These are phyloP conservation scores for Melanaphis sacchari DNA, from an alignment of 1,140 invertebrate genomes.

Conservation along the genomic window DNA sequence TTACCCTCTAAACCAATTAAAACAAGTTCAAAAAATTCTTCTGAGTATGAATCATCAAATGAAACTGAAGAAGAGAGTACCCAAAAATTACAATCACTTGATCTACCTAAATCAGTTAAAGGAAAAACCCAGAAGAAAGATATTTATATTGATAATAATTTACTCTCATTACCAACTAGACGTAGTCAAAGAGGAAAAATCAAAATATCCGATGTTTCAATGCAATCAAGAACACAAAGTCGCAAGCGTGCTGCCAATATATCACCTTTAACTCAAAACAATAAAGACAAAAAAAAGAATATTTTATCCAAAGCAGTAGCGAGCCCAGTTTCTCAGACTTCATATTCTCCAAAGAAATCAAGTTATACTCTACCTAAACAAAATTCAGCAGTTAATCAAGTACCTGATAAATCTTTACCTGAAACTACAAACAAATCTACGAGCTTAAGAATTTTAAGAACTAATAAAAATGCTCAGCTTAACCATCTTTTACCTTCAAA, in stretches of 20 bases:
- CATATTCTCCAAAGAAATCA: background rate
- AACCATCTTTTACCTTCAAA: background rate
- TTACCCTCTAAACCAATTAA: constrained; percentile 21
- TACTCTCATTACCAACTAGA: background rate
- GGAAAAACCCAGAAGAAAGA: background rate
- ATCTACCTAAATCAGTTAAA: background rate
- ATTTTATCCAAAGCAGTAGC: background rate
- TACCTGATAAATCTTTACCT: background rate
- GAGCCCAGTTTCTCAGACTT: background rate
- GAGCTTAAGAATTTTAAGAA: background rate
- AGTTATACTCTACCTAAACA: background rate
- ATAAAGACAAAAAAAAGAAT: background rate
- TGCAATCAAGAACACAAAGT: background rate
- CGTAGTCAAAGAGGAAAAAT: background rate
- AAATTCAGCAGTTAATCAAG: background rate
- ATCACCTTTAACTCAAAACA: background rate
- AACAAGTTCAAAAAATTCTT: background rate
- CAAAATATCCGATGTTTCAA: background rate
- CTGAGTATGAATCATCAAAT: constrained; percentile 15
- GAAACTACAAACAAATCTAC: background rate
- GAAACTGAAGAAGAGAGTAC: background rate
- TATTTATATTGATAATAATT: background rate
- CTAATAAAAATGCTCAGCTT: background rate
- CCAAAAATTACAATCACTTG: background rate
- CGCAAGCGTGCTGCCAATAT: background rate